Evolutionary conservation across 2,797 vertebrate genomes (phyloP).

Genomic region (Schizopygopsis pylzovi): DNA sequence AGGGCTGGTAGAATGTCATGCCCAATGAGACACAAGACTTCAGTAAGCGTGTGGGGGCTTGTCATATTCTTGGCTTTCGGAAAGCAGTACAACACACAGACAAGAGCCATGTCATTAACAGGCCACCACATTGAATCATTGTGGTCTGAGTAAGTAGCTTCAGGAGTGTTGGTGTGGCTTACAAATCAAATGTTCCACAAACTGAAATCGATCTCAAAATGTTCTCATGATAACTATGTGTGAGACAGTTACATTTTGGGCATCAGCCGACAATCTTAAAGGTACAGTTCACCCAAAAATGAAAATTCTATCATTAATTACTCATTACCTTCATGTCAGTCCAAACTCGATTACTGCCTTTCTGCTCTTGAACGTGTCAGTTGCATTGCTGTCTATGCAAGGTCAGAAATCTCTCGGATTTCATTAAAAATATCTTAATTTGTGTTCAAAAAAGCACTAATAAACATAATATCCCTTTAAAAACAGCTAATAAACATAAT

Average conservation of each 20-base stretch:
- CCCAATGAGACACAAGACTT: constrained; percentile 26
- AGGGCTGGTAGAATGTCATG: constrained; percentile 20
- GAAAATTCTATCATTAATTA: not conserved
- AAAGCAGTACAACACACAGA: constrained; percentile 29
- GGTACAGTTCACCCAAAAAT: not conserved
- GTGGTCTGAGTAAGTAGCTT: constrained; percentile 40
- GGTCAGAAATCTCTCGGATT: not conserved
- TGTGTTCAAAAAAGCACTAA: not conserved
- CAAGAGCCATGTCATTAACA: constrained; percentile 45
- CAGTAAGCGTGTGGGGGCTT: not conserved
- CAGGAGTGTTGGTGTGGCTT: constrained; percentile 41
- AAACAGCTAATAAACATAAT: not conserved
- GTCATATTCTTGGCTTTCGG: constrained; percentile 8
- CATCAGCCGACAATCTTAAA: not conserved
- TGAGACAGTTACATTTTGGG: not conserved
- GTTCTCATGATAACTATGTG: not conserved
- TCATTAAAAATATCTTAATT: not conserved
- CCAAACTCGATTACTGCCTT: not conserved
- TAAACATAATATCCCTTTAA: not conserved
- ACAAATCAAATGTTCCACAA: not conserved
- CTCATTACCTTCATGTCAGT: not conserved
- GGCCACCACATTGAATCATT: constrained; percentile 35
- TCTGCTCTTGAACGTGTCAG: not conserved
- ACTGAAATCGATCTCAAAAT: not conserved
- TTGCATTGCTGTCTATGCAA: not conserved